Conservation (phyloP, 2,797 vertebrate genomes). For the Pelochelys cantorii region DNA sequence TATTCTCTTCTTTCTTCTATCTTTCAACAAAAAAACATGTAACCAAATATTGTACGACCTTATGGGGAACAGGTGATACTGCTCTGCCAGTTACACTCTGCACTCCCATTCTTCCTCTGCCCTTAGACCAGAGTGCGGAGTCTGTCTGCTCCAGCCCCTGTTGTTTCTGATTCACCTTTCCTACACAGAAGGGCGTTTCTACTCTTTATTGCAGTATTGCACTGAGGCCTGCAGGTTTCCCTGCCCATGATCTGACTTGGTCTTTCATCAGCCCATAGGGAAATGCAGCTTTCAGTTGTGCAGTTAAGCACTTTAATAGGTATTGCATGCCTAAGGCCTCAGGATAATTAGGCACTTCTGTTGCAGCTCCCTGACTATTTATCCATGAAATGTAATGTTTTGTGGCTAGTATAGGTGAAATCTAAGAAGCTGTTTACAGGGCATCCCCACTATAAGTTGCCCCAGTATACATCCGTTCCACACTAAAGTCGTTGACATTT, state of each 20-base stretch:
- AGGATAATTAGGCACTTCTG: not conserved
- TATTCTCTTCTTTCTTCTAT: not conserved
- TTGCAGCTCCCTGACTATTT: not conserved
- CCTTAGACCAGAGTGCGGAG: not conserved
- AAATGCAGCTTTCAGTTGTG: not conserved
- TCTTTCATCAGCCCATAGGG: not conserved
- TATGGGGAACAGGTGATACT: not conserved
- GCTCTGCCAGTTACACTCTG: not conserved
- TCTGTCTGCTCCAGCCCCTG: not conserved
- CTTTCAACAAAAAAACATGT: not conserved
- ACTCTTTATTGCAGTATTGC: not conserved
- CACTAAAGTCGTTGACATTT: too few relatives aligned
- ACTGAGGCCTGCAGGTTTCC: not conserved
- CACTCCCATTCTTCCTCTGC: not conserved
- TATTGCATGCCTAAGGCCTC: not conserved
- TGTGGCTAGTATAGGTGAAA: rapidly evolving
- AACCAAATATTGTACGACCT: too few relatives aligned
- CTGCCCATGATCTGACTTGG: not conserved
- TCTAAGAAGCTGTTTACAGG: rapidly evolving
- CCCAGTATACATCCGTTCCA: too few relatives aligned
- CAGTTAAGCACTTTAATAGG: not conserved
- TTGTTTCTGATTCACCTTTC: not conserved
- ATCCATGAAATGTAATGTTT: not conserved
- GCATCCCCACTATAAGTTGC: too few relatives aligned
- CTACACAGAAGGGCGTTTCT: not conserved